A percentile compares a stretch with the other conserved stretches of the same genome.
Conservation (phyloP, 2,113 vertebrate genomes). For the Pyxicephalus adspersus region DNA sequence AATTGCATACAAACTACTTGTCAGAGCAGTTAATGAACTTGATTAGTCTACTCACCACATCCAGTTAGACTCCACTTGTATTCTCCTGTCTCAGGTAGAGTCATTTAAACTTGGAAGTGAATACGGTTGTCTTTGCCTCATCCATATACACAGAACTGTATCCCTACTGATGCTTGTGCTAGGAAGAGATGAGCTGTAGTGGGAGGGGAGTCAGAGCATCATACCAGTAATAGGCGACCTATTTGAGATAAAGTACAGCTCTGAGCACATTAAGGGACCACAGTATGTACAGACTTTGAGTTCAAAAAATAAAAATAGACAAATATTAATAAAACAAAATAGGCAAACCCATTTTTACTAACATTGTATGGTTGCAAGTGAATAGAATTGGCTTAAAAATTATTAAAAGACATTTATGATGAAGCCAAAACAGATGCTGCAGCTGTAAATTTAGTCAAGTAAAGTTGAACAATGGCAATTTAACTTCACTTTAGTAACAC, state of each 20-base stretch:
- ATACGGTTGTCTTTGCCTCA: constrained; percentile 8
- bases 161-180: constrained; percentile 28
- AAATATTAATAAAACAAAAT: no score
- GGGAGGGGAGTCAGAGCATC: constrained; percentile 32
- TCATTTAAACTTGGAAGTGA: background rate
- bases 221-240: constrained; percentile 1
- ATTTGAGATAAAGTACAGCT: constrained; percentile 24
- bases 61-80: background rate
- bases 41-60: constrained; percentile 26
- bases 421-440: no score
- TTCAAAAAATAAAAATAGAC: no score
- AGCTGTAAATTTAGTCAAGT: no score
- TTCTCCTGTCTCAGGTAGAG: background rate
- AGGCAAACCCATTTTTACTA: no score
- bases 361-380: no score
- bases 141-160: background rate
- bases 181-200: constrained; percentile 23
- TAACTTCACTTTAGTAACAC: no score
- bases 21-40: background rate
- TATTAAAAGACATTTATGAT: no score
- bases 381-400: no score
- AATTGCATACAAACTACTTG: background rate
- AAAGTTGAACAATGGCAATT: no score
- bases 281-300: background rate
- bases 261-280: constrained; percentile 13